phyloP scores from a whole-genome alignment of 2,113 vertebrate species.

The Nerophis ophidion region DNA sequence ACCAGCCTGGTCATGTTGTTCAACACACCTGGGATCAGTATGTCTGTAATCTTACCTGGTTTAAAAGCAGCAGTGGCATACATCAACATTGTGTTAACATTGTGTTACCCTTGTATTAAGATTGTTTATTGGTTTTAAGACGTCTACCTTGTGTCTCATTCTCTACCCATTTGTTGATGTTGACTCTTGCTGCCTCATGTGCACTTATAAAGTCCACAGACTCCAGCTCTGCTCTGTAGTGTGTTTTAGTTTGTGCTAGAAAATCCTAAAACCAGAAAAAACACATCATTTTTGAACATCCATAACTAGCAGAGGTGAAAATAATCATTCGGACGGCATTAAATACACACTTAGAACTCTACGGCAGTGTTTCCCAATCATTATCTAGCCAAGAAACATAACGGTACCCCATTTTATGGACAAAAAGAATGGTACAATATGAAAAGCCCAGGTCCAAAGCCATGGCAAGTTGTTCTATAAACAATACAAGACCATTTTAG shows the following conservation, averaged over 20 bases:
- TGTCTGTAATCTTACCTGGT: slow-evolving; percentile 82
- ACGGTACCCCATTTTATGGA: too few species aligned
- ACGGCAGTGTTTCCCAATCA: too few species aligned
- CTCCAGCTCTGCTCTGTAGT: slow-evolving; percentile 68
- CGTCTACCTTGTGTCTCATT: slow-evolving; percentile 64
- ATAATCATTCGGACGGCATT: neutral
- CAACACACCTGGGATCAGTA: slow-evolving; percentile 69
- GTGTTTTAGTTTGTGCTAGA: slow-evolving; percentile 47
- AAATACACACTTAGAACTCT: too few species aligned
- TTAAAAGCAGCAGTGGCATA: neutral
- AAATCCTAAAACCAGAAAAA: slow-evolving; percentile 56
- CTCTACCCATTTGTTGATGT: slow-evolving; percentile 75
- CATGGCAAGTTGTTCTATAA: too few species aligned
- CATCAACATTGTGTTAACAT: neutral
- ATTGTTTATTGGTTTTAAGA: too few species aligned
- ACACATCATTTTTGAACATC: neutral
- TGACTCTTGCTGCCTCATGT: slow-evolving; percentile 50
- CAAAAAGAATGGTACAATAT: too few species aligned
- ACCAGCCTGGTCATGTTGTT: slow-evolving; percentile 72
- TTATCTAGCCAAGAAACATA: too few species aligned
- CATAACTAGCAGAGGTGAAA: neutral
- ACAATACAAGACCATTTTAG: too few species aligned
- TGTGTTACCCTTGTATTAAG: neutral
- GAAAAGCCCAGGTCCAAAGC: too few species aligned
- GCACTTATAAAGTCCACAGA: slow-evolving; percentile 53